Percentiles rank a stretch among this genome's conserved stretches.
Evolutionary conservation across 2,113 vertebrate species (phyloP).

Genomic region (Meriones unguiculatus): DNA sequence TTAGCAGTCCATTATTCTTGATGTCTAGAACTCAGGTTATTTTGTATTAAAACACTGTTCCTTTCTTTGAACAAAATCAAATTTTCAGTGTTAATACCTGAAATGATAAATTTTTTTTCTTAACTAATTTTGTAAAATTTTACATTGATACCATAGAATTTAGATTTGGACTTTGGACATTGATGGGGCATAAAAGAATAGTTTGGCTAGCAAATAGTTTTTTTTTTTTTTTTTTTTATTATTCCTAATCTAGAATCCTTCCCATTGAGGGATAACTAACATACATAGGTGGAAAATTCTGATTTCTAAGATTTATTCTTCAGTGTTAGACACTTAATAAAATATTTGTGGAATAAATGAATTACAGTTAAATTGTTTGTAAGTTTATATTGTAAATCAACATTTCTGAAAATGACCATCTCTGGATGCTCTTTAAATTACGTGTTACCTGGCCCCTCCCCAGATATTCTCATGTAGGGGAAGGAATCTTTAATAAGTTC

Average conservation of each 20-base stretch:
- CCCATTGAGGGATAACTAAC: neutral
- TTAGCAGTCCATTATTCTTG: neutral
- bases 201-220: neutral
- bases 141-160: constrained; percentile 7
- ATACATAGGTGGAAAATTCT: constrained; percentile 48
- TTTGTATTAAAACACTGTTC: neutral
- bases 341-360: constrained; percentile 13
- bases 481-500: constrained; percentile 60
- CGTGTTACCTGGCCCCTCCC: constrained; percentile 40
- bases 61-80: neutral
- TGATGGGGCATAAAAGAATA: neutral
- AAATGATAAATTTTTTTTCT: constrained; percentile 25
- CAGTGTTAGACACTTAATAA: neutral
- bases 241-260: constrained; percentile 8
- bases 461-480: constrained; percentile 16
- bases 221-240: neutral
- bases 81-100: constrained; percentile 38
- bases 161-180: neutral
- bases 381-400: constrained; percentile 53
- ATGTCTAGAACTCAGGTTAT: neutral
- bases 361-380: constrained; percentile 37
- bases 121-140: constrained; percentile 47
- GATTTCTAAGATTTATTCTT: constrained; percentile 23
- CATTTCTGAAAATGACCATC: constrained; percentile 54
- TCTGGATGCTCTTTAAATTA: constrained; percentile 59